phyloP scores from a whole-genome alignment of 2,113 vertebrate species.

The Ochotona curzoniae region DNA sequence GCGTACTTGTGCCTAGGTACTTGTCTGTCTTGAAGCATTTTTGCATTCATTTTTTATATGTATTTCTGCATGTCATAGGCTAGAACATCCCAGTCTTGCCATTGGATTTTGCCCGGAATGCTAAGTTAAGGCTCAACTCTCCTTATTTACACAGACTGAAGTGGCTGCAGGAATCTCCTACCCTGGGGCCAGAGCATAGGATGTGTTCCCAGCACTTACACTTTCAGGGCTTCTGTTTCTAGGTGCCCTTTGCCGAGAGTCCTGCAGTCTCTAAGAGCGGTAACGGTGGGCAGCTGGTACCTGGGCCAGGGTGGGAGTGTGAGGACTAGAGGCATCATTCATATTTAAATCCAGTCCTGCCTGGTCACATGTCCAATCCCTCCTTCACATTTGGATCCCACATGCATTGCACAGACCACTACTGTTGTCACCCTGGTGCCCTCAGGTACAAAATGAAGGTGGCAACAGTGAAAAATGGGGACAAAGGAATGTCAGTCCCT shows the following conservation, averaged over 20 bases:
- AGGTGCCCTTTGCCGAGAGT: background rate
- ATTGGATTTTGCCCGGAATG: slow-evolving; percentile 23
- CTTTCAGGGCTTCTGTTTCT: background rate
- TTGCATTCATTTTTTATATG: slow-evolving; percentile 38
- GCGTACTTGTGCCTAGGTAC: background rate
- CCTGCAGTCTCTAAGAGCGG: background rate
- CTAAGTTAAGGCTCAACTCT: background rate
- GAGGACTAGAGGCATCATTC: background rate
- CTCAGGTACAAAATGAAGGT: background rate
- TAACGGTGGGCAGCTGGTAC: background rate
- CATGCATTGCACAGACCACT: background rate
- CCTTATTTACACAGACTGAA: background rate
- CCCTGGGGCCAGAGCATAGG: background rate
- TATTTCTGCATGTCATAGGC: slow-evolving; percentile 9
- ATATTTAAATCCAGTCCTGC: background rate
- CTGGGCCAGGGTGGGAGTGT: background rate
- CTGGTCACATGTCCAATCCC: background rate
- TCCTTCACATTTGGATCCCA: background rate
- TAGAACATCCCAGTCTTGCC: background rate
- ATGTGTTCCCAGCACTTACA: background rate
- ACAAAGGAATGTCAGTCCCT: background rate
- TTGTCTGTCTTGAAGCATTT: slow-evolving; percentile 35
- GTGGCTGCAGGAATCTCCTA: background rate
- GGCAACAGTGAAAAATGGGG: no score
- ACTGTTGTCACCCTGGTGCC: background rate